Conservation (phyloP, 1,140 invertebrate genomes). For the Andrena cerasifolii region DNA sequence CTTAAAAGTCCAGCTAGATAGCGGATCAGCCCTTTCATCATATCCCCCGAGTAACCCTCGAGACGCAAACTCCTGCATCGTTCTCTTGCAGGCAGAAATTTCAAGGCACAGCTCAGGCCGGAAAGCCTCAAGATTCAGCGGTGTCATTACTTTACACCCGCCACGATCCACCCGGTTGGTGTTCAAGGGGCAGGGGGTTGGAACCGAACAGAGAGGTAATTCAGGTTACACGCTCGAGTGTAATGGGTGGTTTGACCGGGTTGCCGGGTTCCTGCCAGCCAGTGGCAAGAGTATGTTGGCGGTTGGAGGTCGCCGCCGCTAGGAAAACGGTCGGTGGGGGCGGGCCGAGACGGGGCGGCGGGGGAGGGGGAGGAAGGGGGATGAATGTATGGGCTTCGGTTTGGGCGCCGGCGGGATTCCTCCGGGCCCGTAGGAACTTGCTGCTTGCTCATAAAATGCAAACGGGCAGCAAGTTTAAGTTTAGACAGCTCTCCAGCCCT, state of each 20-base stretch:
- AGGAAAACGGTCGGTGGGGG: slow-evolving; percentile 42
- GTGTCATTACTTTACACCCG: slow-evolving; percentile 52
- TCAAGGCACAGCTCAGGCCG: slow-evolving; percentile 4
- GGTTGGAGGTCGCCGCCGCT: slow-evolving; percentile 37
- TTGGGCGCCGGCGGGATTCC: slow-evolving; percentile 67
- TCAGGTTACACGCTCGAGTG: slow-evolving; percentile 61
- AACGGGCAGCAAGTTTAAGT: slow-evolving; percentile 78
- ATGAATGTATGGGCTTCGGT: slow-evolving; percentile 74
- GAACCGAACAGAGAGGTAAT: slow-evolving; percentile 54
- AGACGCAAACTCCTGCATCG: background rate
- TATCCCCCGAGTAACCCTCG: background rate
- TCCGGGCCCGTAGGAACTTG: slow-evolving; percentile 60
- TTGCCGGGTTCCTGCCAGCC: slow-evolving; percentile 42
- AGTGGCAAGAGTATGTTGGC: slow-evolving; percentile 39
- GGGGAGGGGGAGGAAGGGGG: slow-evolving; percentile 9
- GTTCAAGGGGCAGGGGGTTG: slow-evolving; percentile 16
- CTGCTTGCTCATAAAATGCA: slow-evolving; percentile 76
- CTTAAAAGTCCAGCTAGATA: too few species aligned
- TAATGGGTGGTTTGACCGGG: slow-evolving; percentile 65
- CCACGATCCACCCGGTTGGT: slow-evolving; percentile 34
- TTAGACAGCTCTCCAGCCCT: slow-evolving; percentile 65
- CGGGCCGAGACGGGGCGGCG: background rate
- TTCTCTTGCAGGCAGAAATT: slow-evolving; percentile 15
- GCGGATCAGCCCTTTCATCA: background rate
- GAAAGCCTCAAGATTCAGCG: slow-evolving; percentile 46